Evolutionary conservation across 2,113 vertebrate genomes (phyloP), one percentile per base, ranked within the genome.

Genomic region (Sebastes schlegelii): DNA sequence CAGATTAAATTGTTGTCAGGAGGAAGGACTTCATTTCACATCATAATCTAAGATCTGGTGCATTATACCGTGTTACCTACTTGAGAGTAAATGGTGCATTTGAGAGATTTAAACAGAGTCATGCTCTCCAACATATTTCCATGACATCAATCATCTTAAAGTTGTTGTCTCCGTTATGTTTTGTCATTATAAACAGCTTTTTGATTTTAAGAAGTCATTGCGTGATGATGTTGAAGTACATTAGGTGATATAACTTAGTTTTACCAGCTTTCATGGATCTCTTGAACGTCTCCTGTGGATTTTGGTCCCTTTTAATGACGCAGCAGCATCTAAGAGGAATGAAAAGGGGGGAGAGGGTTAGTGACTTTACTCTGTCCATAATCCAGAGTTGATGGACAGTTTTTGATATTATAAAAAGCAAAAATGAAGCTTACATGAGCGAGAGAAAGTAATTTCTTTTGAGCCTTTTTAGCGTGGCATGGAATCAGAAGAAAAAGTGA

Each of bases 251-350:
- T 77, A 77, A 84, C 63, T 49, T 26, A 9, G 42, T 43, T 16
- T 69, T 70, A 40, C 23, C 71, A 66, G 72, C 63, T 46, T 75
- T 62, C 13, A 26, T 8, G 1, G 43, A 49, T 55, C 4, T 52
- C 61, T 52, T 79, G 21, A 82, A 70, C 34, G 10, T 46, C 74
- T 51, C 52, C 3, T 62, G 61, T 73, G 82, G 86, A 83, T 88
- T 79, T 86, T 6, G 62, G 13, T 16, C 8, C 60, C 6, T 80
- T 82, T 64, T 77, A 72, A 51, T 89, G 72, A 91, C 55, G 91
- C 79, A 89, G 71, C 51, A 45, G 6, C 1, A 55, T 89, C 66
- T 60, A 57, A 75, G 43, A 75, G 81, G 54, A 64, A 73, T 78
- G 64, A 79, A 83, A 88, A 40, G 55, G 14, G 34, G 26, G 19